Evolutionary conservation across 2,888 invertebrate species (phyloP).

Genomic region (Drosophila helvetica): DNA sequence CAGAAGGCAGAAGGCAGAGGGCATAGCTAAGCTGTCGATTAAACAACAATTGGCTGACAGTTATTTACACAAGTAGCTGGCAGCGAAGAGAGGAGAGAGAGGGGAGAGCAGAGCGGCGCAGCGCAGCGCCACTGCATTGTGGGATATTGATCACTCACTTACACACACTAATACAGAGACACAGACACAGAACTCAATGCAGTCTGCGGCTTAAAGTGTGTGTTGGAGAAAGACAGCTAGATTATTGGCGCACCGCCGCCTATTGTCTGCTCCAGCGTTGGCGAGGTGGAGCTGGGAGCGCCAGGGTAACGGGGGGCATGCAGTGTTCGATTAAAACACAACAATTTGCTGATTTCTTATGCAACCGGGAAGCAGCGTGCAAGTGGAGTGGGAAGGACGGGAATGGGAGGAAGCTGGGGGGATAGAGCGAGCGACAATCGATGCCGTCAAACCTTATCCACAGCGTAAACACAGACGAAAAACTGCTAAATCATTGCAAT

Average conservation of each 20-base stretch:
- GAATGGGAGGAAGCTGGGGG: neutral
- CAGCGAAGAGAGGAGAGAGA: neutral
- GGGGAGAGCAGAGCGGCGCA: neutral
- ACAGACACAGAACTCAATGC: conserved; percentile 23
- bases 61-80: conserved; percentile 78
- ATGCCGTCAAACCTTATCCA: conserved; percentile 65
- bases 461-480: conserved; percentile 79
- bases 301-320: neutral
- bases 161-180: conserved; percentile 9
- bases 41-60: conserved; percentile 80
- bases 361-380: conserved; percentile 40
- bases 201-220: conserved; percentile 45
- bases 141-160: conserved; percentile 38
- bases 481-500: conserved; percentile 79
- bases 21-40: conserved; percentile 73
- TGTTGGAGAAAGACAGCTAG: conserved; percentile 12
- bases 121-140: conserved; percentile 35
- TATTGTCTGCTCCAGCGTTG: conserved; percentile 26
- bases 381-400: neutral
- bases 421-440: conserved; percentile 36
- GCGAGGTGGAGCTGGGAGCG: neutral
- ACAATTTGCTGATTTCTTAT: conserved; percentile 79
- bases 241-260: conserved; percentile 38
- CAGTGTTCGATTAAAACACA: conserved; percentile 73
- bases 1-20: conserved; percentile 15